A percentile compares a stretch with the other conserved stretches of the same genome.
Evolutionary conservation across 2,113 vertebrate genomes (phyloP).

Genomic region (Tachysurus fulvidraco): DNA sequence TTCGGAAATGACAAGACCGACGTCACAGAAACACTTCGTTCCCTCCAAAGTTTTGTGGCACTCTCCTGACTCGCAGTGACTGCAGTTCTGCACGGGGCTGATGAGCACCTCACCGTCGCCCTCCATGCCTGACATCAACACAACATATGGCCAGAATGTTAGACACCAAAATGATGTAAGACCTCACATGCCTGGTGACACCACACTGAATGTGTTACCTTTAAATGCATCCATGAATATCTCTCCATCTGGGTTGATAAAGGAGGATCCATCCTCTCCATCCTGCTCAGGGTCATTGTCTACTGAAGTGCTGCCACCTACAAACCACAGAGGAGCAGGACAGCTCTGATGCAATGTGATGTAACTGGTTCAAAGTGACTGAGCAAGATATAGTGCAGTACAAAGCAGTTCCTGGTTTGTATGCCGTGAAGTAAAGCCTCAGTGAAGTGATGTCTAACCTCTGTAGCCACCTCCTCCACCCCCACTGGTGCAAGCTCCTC

Average conservation of each 20-base stretch:
- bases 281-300: slow-evolving; percentile 86
- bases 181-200: background rate
- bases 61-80: slow-evolving; percentile 89
- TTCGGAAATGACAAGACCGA: slow-evolving; percentile 79
- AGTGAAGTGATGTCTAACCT: slow-evolving; percentile 68
- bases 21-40: slow-evolving; percentile 86
- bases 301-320: slow-evolving; percentile 87
- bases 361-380: background rate
- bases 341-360: slow-evolving; percentile 19
- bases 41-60: slow-evolving; percentile 80
- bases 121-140: slow-evolving; percentile 80
- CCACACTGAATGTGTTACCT: slow-evolving; percentile 74
- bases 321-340: slow-evolving; percentile 9
- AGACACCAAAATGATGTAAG: background rate
- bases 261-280: slow-evolving; percentile 93
- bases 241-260: slow-evolving; percentile 84
- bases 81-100: slow-evolving; percentile 91
- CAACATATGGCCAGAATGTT: slow-evolving; percentile 2
- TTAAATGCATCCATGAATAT: slow-evolving; percentile 88
- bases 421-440: background rate
- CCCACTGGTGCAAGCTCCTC: slow-evolving; percentile 92
- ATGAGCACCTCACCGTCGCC: slow-evolving; percentile 93
- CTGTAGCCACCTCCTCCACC: slow-evolving; percentile 98
- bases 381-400: background rate
- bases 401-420: slow-evolving; percentile 7